Evolutionary conservation across 2,797 vertebrate genomes (phyloP).

Genomic region (Malurus leucopterus): DNA sequence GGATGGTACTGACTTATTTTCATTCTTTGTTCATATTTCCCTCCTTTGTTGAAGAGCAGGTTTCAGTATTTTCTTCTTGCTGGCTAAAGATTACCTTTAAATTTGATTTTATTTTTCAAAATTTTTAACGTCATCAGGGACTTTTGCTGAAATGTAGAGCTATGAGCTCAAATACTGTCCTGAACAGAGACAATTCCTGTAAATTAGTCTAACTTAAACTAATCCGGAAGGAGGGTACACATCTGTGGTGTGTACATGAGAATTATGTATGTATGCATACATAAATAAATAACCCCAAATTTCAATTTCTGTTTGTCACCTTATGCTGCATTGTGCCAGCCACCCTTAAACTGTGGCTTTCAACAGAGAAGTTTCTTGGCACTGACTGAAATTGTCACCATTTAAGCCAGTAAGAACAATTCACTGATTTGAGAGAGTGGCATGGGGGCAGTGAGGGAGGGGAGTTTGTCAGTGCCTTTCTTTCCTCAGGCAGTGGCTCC

Average conservation of each 20-base stretch:
- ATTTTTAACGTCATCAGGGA: not conserved
- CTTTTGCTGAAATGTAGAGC: not conserved
- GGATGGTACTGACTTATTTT: not conserved
- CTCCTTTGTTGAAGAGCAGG: not conserved
- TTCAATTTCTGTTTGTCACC: not conserved
- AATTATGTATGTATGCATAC: rapidly evolving
- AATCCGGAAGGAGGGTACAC: not conserved
- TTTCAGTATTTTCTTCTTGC: not conserved
- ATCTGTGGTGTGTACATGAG: not conserved
- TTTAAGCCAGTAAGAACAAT: not conserved
- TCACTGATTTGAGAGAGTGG: not conserved
- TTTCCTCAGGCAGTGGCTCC: not conserved
- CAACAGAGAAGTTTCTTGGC: not conserved
- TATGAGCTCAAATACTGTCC: not conserved
- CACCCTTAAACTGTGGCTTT: not conserved
- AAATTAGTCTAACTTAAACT: not conserved
- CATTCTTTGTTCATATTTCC: not conserved
- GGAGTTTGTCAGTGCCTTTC: not conserved
- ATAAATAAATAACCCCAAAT: not conserved
- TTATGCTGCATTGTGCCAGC: not conserved
- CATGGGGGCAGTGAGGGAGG: not conserved
- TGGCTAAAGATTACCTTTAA: not conserved
- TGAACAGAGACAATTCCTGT: not conserved
- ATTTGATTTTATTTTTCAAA: not conserved
- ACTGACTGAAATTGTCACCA: not conserved